These are phyloP conservation scores for Drosophila nr. perissopoda DNA, from an alignment of 2,888 invertebrate genomes.

Conservation along the genomic window DNA sequence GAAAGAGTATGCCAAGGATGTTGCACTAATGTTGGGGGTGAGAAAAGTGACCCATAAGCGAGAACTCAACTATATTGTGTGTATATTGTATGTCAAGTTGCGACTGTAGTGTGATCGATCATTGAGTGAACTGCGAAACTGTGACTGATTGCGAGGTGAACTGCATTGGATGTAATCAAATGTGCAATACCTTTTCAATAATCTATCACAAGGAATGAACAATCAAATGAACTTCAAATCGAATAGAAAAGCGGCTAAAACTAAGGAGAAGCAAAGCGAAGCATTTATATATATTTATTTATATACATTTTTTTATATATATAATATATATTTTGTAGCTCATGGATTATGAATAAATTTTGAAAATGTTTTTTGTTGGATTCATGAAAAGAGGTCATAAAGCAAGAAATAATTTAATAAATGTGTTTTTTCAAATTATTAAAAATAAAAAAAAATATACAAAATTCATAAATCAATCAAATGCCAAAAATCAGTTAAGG, in stretches of 20 bases:
- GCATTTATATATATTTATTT: background rate
- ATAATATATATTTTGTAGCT: background rate
- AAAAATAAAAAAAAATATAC: background rate
- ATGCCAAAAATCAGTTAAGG: background rate
- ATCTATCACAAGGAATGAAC: conserved; percentile 21
- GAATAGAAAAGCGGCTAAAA: background rate
- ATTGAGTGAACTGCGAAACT: conserved; percentile 25
- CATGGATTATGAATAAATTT: background rate
- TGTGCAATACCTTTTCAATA: conserved; percentile 20
- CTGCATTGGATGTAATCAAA: conserved; percentile 36
- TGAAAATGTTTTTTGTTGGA: background rate
- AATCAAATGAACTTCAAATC: conserved; percentile 1
- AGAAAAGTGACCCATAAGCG: conserved; percentile 32
- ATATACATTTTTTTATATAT: background rate
- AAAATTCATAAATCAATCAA: background rate
- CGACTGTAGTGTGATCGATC: conserved; percentile 31
- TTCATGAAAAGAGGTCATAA: background rate
- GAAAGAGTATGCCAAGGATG: conserved; percentile 55
- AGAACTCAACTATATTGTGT: background rate
- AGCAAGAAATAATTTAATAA: background rate
- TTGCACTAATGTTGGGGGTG: conserved; percentile 47
- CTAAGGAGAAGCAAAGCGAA: background rate
- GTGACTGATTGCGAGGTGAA: conserved; percentile 48
- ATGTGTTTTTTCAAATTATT: background rate
- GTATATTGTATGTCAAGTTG: background rate